Evolutionary conservation across 2,113 vertebrate genomes (phyloP), one percentile per base, ranked within the genome.

Genomic region (Barnardius zonarius): DNA sequence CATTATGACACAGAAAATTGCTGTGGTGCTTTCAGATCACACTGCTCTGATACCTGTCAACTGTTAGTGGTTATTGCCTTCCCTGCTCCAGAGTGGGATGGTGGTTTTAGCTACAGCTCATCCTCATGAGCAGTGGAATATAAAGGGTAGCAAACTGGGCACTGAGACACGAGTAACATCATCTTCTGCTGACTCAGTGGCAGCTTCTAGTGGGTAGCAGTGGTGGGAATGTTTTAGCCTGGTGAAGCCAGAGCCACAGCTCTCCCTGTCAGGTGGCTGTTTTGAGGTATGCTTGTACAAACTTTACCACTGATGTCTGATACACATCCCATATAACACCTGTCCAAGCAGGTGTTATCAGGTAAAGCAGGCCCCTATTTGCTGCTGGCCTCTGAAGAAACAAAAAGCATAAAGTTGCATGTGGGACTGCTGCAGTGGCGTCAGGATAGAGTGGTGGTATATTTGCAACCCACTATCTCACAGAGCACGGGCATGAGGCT

Each of bases 81-180:
- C 7, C 11, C 11, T 2, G 2, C 15, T 33, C 6, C 17, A 10
- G 13, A 11, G 23, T 0, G 1, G 24, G 22, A n/a, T 15, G 11
- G 19, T 43, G 17, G 1, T 31, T 67, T 64, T 10, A 76, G 24
- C 20, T 68, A 22, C 23, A 68, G 6, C 13, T 6, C 13, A 44
- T 39, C 7, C 24, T 64, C 0, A 17, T 6, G 7, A 20, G 10
- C 27, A 44, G 14, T n/a, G 68, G 37, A 31, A 33, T 31, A 23
- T 5, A 10, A 54, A 52, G 44, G 35, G 31, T 2, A 6, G 6
- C 11, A 63, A 81, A 66, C 7, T 28, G 25, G 41, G 30, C 62
- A 22, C 64, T 18, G 14, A 54, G 20, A 54, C 12, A 44, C 0
- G 0, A 52, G 31, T 3, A 25, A 27, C 23, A 14, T 33, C 15